Percentiles rank a stretch among this genome's conserved stretches.
Conservation (phyloP, 2,113 vertebrate genomes). For the Crocuta crocuta region DNA sequence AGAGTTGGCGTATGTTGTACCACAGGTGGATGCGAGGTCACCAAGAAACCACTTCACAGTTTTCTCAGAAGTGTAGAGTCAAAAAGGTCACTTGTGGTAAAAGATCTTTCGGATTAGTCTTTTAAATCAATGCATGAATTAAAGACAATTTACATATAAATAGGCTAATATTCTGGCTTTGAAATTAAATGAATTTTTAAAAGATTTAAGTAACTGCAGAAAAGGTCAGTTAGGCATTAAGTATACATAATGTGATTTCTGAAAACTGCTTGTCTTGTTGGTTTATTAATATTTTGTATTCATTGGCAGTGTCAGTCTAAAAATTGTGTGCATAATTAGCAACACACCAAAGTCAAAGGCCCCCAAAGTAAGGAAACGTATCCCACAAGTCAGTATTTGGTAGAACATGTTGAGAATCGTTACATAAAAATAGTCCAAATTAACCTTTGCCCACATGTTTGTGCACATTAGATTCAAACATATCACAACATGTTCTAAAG, state of each 20-base stretch:
- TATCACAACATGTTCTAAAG: conserved; percentile 53
- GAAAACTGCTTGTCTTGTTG: conserved; percentile 84
- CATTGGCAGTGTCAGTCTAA: conserved; percentile 70
- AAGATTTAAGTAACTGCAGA: conserved; percentile 87
- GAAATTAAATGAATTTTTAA: conserved; percentile 90
- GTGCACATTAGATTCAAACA: conserved; percentile 59
- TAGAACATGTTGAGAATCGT: conserved; percentile 12
- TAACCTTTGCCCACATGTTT: conserved; percentile 54
- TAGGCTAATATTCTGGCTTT: conserved; percentile 87
- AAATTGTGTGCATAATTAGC: conserved; percentile 72
- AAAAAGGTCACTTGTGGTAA: conserved; percentile 88
- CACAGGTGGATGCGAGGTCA: conserved; percentile 83
- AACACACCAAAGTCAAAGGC: conserved; percentile 55
- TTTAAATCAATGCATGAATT: conserved; percentile 91
- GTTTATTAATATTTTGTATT: conserved; percentile 86
- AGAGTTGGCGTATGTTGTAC: conserved; percentile 80
- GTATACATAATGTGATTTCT: conserved; percentile 87
- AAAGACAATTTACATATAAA: conserved; percentile 92
- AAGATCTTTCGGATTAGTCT: conserved; percentile 89
- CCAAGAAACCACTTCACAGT: conserved; percentile 83
- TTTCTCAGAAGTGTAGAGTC: conserved; percentile 87
- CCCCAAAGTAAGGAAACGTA: neutral
- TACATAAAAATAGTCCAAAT: conserved; percentile 58
- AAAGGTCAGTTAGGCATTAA: conserved; percentile 90
- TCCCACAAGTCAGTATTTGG: conserved; percentile 52